Percentiles rank a stretch among this genome's conserved stretches.
These are phyloP conservation scores for Lycaena phlaeas DNA, from an alignment of 2,888 invertebrate species.

Conservation along the genomic window DNA sequence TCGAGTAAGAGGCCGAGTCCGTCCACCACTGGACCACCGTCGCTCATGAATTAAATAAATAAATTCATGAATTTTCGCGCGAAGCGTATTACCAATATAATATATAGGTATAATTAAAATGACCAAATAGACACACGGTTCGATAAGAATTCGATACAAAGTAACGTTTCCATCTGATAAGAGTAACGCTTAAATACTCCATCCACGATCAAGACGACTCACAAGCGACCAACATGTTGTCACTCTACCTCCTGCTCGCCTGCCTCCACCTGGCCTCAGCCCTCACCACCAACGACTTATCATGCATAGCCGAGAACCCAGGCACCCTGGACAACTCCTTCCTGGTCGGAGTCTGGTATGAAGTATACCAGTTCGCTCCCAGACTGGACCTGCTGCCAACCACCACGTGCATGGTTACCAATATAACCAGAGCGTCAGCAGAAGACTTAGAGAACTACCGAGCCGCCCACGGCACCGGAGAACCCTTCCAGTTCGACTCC, in stretches of 20 bases:
- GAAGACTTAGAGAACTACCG: conserved; percentile 10
- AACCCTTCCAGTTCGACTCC: conserved; percentile 10
- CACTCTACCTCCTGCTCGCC: neutral
- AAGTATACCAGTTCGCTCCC: conserved; percentile 7
- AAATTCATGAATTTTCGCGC: too few relatives aligned
- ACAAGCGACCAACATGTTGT: too few relatives aligned
- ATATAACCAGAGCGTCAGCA: conserved; percentile 1
- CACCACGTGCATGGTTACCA: neutral
- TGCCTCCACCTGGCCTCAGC: neutral
- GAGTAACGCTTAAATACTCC: too few relatives aligned
- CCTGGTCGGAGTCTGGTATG: conserved; percentile 13
- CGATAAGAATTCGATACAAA: too few relatives aligned
- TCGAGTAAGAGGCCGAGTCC: too few relatives aligned
- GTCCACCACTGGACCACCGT: too few relatives aligned
- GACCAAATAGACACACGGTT: too few relatives aligned
- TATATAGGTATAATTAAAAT: too few relatives aligned
- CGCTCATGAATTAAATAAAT: too few relatives aligned
- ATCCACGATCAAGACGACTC: too few relatives aligned
- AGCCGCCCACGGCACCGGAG: neutral
- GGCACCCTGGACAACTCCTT: conserved; percentile 8
- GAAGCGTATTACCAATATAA: too few relatives aligned
- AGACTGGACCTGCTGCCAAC: conserved; percentile 1
- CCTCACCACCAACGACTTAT: conserved; percentile 5
- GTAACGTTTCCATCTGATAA: too few relatives aligned
- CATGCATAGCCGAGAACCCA: conserved; percentile 4